A percentile compares a stretch with the other conserved stretches of the same genome.
phyloP scores from a whole-genome alignment of 2,113 vertebrate species.

The Oncorhynchus masou region DNA sequence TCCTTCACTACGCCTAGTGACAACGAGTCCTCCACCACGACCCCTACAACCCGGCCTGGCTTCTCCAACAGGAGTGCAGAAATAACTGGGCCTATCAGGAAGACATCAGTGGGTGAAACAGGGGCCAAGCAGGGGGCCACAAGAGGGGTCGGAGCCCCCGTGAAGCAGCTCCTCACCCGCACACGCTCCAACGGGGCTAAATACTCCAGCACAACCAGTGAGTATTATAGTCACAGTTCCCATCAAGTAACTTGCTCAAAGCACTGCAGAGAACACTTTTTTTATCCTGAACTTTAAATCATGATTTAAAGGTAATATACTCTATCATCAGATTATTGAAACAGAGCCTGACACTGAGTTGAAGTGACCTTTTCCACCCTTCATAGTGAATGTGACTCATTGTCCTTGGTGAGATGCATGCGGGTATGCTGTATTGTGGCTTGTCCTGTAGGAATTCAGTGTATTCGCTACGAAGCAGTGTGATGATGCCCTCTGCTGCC shows the following conservation, averaged over 20 bases:
- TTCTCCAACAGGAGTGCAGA: slow-evolving; percentile 77
- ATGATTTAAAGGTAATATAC: too few relatives aligned
- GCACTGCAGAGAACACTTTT: neutral
- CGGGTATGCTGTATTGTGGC: too few relatives aligned
- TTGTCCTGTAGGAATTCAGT: too few relatives aligned
- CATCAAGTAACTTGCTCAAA: neutral
- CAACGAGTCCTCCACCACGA: slow-evolving; percentile 65
- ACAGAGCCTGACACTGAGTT: too few relatives aligned
- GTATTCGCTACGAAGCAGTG: too few relatives aligned
- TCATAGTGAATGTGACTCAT: too few relatives aligned
- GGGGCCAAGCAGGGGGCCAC: slow-evolving; percentile 56
- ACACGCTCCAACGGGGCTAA: slow-evolving; percentile 82
- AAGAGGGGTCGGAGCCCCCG: slow-evolving; percentile 60
- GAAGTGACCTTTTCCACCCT: too few relatives aligned
- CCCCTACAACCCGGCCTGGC: slow-evolving; percentile 41
- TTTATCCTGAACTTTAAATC: too few relatives aligned
- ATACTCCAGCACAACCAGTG: slow-evolving; percentile 79
- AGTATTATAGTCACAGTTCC: slow-evolving; percentile 64
- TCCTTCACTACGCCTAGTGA: slow-evolving; percentile 90
- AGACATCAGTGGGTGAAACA: slow-evolving; percentile 67
- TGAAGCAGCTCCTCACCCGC: slow-evolving; percentile 79
- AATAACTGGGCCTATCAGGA: slow-evolving; percentile 65
- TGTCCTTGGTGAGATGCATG: too few relatives aligned
- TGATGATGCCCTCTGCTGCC: too few relatives aligned
- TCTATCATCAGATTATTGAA: too few relatives aligned